Conservation (phyloP, 1,140 invertebrate genomes). For the Macrosteles quadrilineatus region DNA sequence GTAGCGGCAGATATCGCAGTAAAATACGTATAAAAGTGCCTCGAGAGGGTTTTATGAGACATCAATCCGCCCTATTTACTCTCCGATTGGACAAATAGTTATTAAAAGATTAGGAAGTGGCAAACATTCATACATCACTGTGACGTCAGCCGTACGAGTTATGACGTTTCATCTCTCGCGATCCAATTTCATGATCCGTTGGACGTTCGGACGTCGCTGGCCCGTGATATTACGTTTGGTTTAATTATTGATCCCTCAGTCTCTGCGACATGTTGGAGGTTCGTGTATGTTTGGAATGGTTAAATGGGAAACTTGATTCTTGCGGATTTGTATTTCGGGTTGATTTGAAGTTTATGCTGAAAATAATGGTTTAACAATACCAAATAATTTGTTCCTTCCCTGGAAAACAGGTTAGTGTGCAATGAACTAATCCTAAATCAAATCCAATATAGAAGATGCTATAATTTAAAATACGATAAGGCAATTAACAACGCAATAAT, state of each 20-base stretch:
- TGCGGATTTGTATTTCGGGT: too few species aligned
- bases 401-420: too few species aligned
- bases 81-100: conserved; percentile 19
- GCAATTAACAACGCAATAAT: too few species aligned
- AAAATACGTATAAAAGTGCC: conserved; percentile 6
- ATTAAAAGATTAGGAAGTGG: conserved; percentile 17
- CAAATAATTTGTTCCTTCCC: too few species aligned
- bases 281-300: too few species aligned
- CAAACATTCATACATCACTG: conserved; percentile 17
- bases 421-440: too few species aligned
- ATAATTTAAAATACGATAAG: too few species aligned
- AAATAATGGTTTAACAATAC: too few species aligned
- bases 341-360: too few species aligned
- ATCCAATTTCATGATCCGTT: conserved; percentile 13
- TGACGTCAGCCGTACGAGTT: not conserved
- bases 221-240: conserved; percentile 15
- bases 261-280: too few species aligned
- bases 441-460: too few species aligned
- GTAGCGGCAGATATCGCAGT: conserved; percentile 3
- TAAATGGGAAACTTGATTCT: too few species aligned
- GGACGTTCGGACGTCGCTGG: not conserved
- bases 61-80: conserved; percentile 12
- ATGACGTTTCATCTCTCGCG: not conserved
- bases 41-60: not conserved
- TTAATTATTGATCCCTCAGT: conserved; percentile 22